phyloP scores from a whole-genome alignment of 2,797 vertebrate species.

The Crenuchus spilurus region DNA sequence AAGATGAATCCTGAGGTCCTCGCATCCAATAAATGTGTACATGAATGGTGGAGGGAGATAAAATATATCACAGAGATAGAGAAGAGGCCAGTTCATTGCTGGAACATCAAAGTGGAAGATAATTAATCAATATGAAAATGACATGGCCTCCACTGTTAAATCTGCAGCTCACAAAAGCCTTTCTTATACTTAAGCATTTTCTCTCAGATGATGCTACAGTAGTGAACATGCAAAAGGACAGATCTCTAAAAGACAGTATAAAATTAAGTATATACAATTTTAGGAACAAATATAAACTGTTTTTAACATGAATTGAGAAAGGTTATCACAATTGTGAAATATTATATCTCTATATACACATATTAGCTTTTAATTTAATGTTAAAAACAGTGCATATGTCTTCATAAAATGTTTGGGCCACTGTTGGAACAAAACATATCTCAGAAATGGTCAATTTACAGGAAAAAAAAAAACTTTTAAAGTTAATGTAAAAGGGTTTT shows the following conservation, averaged over 20 bases:
- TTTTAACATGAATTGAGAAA: too few relatives aligned
- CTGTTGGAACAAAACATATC: too few relatives aligned
- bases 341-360: too few relatives aligned
- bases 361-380: too few relatives aligned
- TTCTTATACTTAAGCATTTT: constrained; percentile 40
- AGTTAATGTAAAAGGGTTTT: too few relatives aligned
- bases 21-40: constrained; percentile 79
- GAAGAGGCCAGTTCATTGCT: constrained; percentile 62
- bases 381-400: too few relatives aligned
- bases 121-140: constrained; percentile 68
- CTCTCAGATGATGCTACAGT: constrained; percentile 30
- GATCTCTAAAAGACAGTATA: neutral
- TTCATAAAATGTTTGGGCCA: too few relatives aligned
- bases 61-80: constrained; percentile 70
- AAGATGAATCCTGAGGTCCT: constrained; percentile 81
- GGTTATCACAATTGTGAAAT: too few relatives aligned
- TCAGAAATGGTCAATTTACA: too few relatives aligned
- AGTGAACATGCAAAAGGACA: constrained; percentile 30
- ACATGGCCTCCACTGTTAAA: constrained; percentile 48
- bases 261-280: constrained; percentile 15
- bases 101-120: constrained; percentile 68
- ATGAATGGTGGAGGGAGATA: constrained; percentile 81
- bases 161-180: constrained; percentile 42
- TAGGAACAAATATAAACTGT: constrained; percentile 9
- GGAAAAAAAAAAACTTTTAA: too few relatives aligned